Percentiles rank a stretch among this genome's conserved stretches.
Conservation (phyloP, 2,113 vertebrate genomes). For the Ariopsis seemanni region DNA sequence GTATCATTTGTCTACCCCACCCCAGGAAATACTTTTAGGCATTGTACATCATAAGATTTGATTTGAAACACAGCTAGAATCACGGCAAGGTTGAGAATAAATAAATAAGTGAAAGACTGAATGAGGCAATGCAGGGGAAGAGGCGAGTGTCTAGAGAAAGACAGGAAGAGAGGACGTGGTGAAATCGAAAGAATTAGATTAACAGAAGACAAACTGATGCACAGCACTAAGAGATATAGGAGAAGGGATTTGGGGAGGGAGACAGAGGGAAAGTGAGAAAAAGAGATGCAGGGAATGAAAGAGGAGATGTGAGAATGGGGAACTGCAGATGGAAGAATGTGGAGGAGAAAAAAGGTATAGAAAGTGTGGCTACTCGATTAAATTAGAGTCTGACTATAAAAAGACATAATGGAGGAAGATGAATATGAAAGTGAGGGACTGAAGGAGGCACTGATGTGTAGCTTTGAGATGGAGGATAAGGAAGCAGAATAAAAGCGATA, state of each 20-base stretch:
- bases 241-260: background rate
- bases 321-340: background rate
- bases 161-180: background rate
- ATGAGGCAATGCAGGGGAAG: background rate
- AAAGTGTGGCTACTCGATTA: background rate
- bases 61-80: background rate
- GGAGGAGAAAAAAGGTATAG: background rate
- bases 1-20: background rate
- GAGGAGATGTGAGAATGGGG: constrained; percentile 22
- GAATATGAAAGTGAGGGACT: background rate
- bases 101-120: background rate
- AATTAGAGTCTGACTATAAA: constrained; percentile 12
- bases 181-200: constrained; percentile 1
- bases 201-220: background rate
- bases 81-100: background rate
- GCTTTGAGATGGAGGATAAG: background rate
- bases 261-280: constrained; percentile 20
- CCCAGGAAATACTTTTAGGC: background rate
- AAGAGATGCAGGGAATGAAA: constrained; percentile 30
- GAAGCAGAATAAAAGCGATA: background rate
- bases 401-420: constrained; percentile 15
- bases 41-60: background rate
- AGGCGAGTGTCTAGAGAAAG: background rate
- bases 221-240: background rate
- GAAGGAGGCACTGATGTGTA: constrained; percentile 8